Percentiles rank a stretch among this genome's conserved stretches.
Conservation (phyloP, 2,797 vertebrate species). For the Podarcis lilfordi region DNA sequence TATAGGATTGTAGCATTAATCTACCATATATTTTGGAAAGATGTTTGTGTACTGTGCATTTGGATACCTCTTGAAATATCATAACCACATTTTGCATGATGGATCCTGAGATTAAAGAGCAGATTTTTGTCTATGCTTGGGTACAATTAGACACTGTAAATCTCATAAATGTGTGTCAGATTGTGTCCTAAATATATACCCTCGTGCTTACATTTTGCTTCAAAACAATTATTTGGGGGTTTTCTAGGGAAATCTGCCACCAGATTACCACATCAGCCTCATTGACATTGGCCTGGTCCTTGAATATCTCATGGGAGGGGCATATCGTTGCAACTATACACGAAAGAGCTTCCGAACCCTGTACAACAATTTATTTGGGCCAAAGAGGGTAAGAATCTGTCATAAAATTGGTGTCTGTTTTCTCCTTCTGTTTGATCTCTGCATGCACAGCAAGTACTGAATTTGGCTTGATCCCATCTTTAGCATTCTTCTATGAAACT, state of each 20-base stretch:
- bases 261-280: slow-evolving; percentile 98
- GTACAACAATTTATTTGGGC: slow-evolving; percentile 97
- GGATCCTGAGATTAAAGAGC: too few species aligned
- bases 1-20: neutral
- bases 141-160: neutral
- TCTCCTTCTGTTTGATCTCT: neutral
- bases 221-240: neutral
- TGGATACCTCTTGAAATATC: too few species aligned
- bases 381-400: slow-evolving; percentile 88
- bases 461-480: neutral
- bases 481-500: neutral
- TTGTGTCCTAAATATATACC: neutral
- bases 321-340: slow-evolving; percentile 97
- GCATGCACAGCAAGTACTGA: neutral
- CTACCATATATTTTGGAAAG: too few species aligned
- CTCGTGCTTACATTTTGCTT: neutral
- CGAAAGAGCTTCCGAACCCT: slow-evolving; percentile 95
- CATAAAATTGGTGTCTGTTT: neutral
- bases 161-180: neutral
- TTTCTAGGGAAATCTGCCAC: slow-evolving; percentile 93
- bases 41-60: too few species aligned
- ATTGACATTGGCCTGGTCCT: slow-evolving; percentile 97
- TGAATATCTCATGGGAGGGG: slow-evolving; percentile 97
- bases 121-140: neutral
- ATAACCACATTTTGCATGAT: too few species aligned